Conservation (phyloP, 2,797 vertebrate genomes). For the Rhincodon typus region DNA sequence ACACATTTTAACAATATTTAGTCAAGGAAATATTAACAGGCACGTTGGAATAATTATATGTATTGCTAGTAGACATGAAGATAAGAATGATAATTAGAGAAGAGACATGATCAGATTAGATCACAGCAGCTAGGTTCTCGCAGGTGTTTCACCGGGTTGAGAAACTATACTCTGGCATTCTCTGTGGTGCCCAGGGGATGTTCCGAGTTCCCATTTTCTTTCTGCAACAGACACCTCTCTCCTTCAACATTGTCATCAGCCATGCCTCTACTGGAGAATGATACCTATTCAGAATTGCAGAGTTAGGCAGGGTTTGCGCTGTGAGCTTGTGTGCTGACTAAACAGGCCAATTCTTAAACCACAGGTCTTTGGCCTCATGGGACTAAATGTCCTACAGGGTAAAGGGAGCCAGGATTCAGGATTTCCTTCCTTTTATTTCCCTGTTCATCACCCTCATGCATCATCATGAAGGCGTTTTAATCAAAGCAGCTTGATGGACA, state of each 20-base stretch:
- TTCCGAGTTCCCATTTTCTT: not conserved
- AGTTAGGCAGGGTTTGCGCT: no score
- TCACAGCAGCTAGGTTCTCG: not conserved
- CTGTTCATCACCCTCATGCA: no score
- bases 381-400: no score
- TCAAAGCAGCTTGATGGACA: no score
- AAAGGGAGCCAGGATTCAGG: no score
- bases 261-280: no score
- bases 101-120: not conserved
- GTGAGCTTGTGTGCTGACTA: no score
- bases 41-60: not conserved
- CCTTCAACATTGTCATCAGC: not conserved
- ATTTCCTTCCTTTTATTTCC: no score
- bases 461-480: no score
- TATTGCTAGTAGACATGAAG: not conserved
- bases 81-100: not conserved
- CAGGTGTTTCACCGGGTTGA: not conserved
- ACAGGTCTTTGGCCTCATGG: no score
- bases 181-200: not conserved
- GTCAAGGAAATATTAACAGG: not conserved
- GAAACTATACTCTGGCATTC: not conserved
- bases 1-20: not conserved
- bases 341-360: no score
- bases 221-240: not conserved
- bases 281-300: no score